Percentiles rank a stretch among this genome's conserved stretches.
Conservation (phyloP, 1,140 invertebrate genomes). For the Tribolium castaneum region DNA sequence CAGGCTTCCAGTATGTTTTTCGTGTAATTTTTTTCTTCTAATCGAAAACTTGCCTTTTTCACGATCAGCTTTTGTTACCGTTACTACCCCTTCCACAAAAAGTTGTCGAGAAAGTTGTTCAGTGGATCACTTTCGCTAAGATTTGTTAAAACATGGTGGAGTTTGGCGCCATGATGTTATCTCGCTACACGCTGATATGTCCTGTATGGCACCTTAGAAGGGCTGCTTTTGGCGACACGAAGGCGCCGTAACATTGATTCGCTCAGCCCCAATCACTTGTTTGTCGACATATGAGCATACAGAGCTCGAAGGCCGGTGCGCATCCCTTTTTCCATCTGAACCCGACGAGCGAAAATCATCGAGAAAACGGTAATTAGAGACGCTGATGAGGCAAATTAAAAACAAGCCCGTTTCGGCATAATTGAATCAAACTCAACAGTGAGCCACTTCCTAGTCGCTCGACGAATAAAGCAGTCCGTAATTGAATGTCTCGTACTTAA, state of each 20-base stretch:
- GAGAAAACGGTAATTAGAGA: neutral
- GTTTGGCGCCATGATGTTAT: slow-evolving; percentile 40
- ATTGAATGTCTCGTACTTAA: slow-evolving; percentile 51
- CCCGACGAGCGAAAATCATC: neutral
- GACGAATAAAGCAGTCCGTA: slow-evolving; percentile 44
- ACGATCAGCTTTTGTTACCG: neutral
- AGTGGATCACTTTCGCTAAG: slow-evolving; percentile 14
- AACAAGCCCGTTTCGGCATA: slow-evolving; percentile 17
- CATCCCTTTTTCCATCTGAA: neutral
- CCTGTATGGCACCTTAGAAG: slow-evolving; percentile 39
- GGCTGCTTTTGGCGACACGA: slow-evolving; percentile 39
- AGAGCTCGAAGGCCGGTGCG: neutral
- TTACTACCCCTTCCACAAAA: neutral
- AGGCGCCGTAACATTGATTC: slow-evolving; percentile 44
- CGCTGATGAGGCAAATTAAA: slow-evolving; percentile 4
- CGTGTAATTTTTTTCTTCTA: too few species aligned
- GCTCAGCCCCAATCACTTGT: slow-evolving; percentile 39
- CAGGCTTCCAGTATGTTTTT: neutral
- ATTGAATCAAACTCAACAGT: slow-evolving; percentile 31
- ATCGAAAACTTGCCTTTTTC: neutral
- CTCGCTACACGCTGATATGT: slow-evolving; percentile 28
- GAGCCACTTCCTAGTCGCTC: slow-evolving; percentile 35
- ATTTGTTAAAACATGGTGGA: slow-evolving; percentile 49
- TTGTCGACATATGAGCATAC: slow-evolving; percentile 13
- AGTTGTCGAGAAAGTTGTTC: slow-evolving; percentile 4